Percentiles rank a stretch among this genome's conserved stretches.
phyloP scores from a whole-genome alignment of 2,113 vertebrate genomes.

The Gobiocypris rarus region DNA sequence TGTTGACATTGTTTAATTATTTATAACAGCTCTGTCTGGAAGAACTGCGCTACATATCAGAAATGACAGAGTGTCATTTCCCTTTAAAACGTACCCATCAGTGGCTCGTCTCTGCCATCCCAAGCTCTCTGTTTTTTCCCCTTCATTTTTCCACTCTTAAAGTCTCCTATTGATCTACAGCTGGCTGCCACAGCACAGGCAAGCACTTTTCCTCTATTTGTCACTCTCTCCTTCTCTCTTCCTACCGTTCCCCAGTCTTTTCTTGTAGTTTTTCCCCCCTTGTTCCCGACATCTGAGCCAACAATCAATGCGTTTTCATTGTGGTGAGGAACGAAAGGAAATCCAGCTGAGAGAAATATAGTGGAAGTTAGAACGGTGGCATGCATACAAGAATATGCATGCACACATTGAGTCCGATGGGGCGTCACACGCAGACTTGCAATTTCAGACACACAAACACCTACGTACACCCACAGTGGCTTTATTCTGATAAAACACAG shows the following conservation, averaged over 20 bases:
- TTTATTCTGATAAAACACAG: slow-evolving; percentile 8
- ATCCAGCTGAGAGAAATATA: slow-evolving; percentile 68
- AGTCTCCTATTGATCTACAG: slow-evolving; percentile 62
- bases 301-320: slow-evolving; percentile 78
- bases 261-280: slow-evolving; percentile 11
- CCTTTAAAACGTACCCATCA: slow-evolving; percentile 57
- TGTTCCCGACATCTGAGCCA: slow-evolving; percentile 69
- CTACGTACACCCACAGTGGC: slow-evolving; percentile 11
- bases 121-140: slow-evolving; percentile 47
- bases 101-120: slow-evolving; percentile 53
- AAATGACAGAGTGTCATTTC: slow-evolving; percentile 48
- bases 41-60: not conserved
- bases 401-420: slow-evolving; percentile 28
- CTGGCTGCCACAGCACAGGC: slow-evolving; percentile 47
- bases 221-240: slow-evolving; percentile 57
- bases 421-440: slow-evolving; percentile 1
- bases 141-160: slow-evolving; percentile 64
- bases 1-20: slow-evolving; percentile 44
- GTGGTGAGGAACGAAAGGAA: slow-evolving; percentile 70
- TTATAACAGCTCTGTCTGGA: slow-evolving; percentile 25
- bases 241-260: slow-evolving; percentile 32
- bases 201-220: slow-evolving; percentile 44
- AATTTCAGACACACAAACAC: slow-evolving; percentile 11
- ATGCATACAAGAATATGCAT: slow-evolving; percentile 22
- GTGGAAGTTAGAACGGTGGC: slow-evolving; percentile 18